Conservation (phyloP, 2,113 vertebrate genomes). For the Channa maculata region DNA sequence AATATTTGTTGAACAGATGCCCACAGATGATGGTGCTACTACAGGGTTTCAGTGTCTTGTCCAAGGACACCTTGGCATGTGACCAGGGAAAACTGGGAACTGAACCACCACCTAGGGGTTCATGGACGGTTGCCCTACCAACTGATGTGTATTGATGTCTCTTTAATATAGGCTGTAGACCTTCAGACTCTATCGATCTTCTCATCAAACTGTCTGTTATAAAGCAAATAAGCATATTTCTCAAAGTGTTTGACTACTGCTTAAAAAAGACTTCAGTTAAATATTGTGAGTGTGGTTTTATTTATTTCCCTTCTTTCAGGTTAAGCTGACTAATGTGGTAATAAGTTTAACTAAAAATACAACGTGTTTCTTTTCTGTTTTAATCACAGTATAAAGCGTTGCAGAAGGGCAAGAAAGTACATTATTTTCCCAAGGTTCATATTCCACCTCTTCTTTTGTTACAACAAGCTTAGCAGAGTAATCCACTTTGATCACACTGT, state of each 20-base stretch:
- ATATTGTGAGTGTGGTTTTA: slow-evolving; percentile 3
- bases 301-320: slow-evolving; percentile 30
- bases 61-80: too few species aligned
- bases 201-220: not conserved
- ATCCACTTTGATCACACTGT: slow-evolving; percentile 63
- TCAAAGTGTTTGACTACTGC: slow-evolving; percentile 29
- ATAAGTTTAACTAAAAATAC: slow-evolving; percentile 56
- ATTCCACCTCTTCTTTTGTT: slow-evolving; percentile 56
- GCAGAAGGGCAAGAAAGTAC: slow-evolving; percentile 31
- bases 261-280: slow-evolving; percentile 12
- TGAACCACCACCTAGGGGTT: too few species aligned
- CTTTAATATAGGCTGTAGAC: not conserved
- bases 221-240: slow-evolving; percentile 12
- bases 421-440: slow-evolving; percentile 34
- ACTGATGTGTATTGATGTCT: not conserved
- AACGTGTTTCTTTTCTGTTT: slow-evolving; percentile 17
- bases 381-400: slow-evolving; percentile 52
- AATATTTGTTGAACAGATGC: too few species aligned
- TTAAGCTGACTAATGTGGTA: slow-evolving; percentile 45
- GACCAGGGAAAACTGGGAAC: too few species aligned
- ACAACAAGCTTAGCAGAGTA: slow-evolving; percentile 50
- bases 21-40: too few species aligned
- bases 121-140: too few species aligned
- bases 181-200: not conserved
- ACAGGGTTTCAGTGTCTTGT: too few species aligned